Conservation (phyloP, 2,888 invertebrate genomes). For the Pharmacophagus antenor region DNA sequence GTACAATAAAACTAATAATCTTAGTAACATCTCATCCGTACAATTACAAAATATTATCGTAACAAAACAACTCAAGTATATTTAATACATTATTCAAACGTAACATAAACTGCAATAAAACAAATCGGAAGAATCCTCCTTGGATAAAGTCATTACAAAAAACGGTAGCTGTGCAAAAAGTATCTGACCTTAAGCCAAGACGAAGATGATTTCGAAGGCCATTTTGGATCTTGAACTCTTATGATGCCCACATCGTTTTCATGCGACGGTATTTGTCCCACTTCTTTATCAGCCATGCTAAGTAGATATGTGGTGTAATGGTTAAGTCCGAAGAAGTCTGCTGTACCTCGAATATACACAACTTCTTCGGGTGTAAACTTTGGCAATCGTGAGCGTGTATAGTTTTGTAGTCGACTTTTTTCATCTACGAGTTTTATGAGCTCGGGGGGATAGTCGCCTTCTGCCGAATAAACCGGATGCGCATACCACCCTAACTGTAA, state of each 20-base stretch:
- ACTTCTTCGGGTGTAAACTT: constrained; percentile 77
- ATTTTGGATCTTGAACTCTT: constrained; percentile 77
- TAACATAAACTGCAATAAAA: constrained; percentile 14
- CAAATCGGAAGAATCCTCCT: not conserved
- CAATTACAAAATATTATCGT: constrained; percentile 20
- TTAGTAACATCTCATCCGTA: constrained; percentile 3
- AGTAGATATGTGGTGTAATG: constrained; percentile 75
- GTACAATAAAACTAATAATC: constrained; percentile 25
- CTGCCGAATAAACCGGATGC: constrained; percentile 74
- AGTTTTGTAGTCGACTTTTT: constrained; percentile 78
- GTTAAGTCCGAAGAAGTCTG: constrained; percentile 76
- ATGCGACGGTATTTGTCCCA: constrained; percentile 78
- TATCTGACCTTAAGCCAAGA: constrained; percentile 81
- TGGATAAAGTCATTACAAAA: not conserved
- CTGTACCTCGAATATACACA: constrained; percentile 65
- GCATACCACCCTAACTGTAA: constrained; percentile 79
- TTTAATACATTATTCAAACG: constrained; percentile 7
- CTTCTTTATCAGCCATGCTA: constrained; percentile 64
- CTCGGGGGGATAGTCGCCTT: constrained; percentile 81
- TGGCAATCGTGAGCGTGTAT: constrained; percentile 78
- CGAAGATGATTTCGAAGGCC: constrained; percentile 82
- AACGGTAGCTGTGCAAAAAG: not conserved
- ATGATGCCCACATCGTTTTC: constrained; percentile 83
- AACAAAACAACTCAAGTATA: not conserved
- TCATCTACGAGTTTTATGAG: constrained; percentile 76